Evolutionary conservation across 2,888 invertebrate species (phyloP).

Genomic region (Chymomyza amoena): DNA sequence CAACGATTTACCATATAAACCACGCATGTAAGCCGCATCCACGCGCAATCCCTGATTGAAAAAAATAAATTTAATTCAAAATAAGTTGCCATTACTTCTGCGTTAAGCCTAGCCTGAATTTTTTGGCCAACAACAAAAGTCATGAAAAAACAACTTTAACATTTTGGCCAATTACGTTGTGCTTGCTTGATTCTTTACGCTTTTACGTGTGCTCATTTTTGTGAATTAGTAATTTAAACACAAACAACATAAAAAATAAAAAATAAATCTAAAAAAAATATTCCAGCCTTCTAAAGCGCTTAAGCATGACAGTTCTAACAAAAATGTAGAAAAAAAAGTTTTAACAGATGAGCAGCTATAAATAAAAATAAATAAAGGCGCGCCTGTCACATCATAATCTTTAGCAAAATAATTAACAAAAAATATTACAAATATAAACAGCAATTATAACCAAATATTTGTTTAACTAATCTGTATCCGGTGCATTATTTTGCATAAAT

Average conservation of each 20-base stretch:
- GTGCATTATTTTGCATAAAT: background rate
- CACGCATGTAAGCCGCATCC: conserved; percentile 47
- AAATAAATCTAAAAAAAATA: background rate
- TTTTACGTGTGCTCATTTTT: background rate
- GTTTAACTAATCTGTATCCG: background rate
- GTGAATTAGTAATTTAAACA: background rate
- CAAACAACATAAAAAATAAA: background rate
- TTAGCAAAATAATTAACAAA: background rate
- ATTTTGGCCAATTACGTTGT: background rate
- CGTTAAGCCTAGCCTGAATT: background rate
- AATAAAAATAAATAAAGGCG: background rate
- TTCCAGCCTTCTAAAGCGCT: background rate
- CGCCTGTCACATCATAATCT: background rate
- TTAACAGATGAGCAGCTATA: background rate
- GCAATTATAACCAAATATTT: conserved; percentile 19
- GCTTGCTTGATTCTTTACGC: background rate
- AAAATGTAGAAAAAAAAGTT: background rate
- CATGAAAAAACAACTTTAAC: conserved; percentile 5
- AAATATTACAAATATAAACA: background rate
- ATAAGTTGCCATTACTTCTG: background rate
- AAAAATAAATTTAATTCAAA: conserved; percentile 3
- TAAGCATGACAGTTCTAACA: background rate
- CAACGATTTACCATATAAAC: conserved; percentile 37
- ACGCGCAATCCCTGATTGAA: conserved; percentile 34
- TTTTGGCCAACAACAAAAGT: background rate